These are phyloP conservation scores for Corythoichthys haematopterus DNA, from an alignment of 2,113 vertebrate genomes.

Conservation along the genomic window DNA sequence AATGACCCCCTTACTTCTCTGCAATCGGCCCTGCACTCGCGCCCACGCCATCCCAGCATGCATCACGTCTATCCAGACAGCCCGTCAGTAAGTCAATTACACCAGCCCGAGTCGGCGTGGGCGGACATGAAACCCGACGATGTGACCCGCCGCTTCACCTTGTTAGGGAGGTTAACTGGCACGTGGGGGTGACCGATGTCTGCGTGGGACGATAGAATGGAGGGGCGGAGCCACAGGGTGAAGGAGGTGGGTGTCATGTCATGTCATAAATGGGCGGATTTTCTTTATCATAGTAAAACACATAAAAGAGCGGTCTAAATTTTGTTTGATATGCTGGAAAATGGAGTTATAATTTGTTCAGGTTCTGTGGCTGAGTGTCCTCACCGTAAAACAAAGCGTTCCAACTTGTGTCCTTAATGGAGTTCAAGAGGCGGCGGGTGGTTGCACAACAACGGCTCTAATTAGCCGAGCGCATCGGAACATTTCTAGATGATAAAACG, in stretches of 20 bases:
- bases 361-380: no score
- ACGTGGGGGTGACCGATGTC: constrained; percentile 48
- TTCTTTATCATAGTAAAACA: background rate
- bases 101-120: constrained; percentile 35
- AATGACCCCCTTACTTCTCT: no score
- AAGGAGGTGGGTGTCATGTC: constrained; percentile 50
- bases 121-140: constrained; percentile 42
- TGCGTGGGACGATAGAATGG: constrained; percentile 22
- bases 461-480: constrained; percentile 50
- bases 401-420: constrained; percentile 22
- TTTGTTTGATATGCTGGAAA: no score
- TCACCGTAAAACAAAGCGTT: no score
- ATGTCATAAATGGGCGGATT: no score
- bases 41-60: constrained; percentile 66
- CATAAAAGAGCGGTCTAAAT: no score
- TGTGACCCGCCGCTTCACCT: constrained; percentile 31
- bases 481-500: constrained; percentile 49
- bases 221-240: constrained; percentile 41
- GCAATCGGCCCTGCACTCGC: constrained; percentile 46
- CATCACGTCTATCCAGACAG: constrained; percentile 40
- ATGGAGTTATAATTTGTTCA: no score
- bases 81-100: constrained; percentile 36
- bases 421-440: constrained; percentile 50
- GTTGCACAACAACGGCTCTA: constrained; percentile 36
- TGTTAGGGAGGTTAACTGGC: constrained; percentile 60